Base-by-base conservation (phyloP, 2,888 invertebrate species). In the Scaptomyza tumidula region DNA sequence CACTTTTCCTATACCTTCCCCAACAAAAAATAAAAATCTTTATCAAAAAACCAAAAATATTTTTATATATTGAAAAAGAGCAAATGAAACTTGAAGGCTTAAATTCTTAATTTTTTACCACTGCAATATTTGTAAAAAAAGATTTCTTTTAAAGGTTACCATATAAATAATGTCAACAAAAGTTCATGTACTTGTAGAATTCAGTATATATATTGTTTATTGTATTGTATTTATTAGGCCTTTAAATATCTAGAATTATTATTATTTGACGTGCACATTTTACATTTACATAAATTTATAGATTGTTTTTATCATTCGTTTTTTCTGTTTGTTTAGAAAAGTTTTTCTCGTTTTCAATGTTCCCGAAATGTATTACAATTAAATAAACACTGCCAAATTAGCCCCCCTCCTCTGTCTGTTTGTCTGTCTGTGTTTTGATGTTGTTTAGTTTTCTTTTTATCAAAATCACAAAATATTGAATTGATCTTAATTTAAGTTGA, bases 241-340 rank as follows among this genome's bases (percentile, higher is more conserved):
- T 52, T 83, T 88, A 83, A 88, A 83, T 83, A 86, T 84, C 88
- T 83, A 84, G 66, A 85, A 85, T 85, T 85, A 81, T 76, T 87
- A 78, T 88, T 85, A 87, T 85, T 88, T 85, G 86, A 89, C 80
- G 85, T 85, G 85, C 88, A 83, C 84, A 85, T 71, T 87, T 88
- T 85, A 87, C 86, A 89, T 87, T 87, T 87, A 86, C 76, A 88
- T 77, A 79, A 69, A 73, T 79, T 84, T 74, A 46, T 71, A 68
- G 59, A 75, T 54, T 64, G 58, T 76, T 61, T 48, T 62, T 53
- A 55, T 61, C 37, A 19, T 62, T 72, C 52, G 52, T 41, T 41
- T n/a, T 39, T 66, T 46, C 71, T 54, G 14, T 78, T 50, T 58
- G 57, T 61, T 74, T 76, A 76, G 62, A 78, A 80, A 79, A 78